Evolutionary conservation across 2,113 vertebrate species (phyloP).

Genomic region (Carassius gibelio): DNA sequence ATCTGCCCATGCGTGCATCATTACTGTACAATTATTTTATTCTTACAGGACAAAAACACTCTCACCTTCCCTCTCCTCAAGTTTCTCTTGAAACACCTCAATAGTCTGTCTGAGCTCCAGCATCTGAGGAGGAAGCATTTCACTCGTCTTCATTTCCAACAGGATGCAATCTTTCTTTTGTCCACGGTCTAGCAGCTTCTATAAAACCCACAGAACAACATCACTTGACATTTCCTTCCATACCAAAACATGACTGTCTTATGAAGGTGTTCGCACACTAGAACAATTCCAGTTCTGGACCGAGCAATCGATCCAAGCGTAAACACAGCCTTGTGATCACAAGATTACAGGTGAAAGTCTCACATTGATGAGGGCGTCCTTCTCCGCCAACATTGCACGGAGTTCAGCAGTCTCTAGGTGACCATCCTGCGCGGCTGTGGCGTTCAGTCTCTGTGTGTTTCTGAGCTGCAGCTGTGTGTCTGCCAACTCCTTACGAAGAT

Average conservation of each 20-base stretch:
- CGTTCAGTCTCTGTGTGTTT: constrained; percentile 65
- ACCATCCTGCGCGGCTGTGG: constrained; percentile 65
- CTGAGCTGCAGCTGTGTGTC: constrained; percentile 69
- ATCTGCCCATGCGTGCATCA: neutral
- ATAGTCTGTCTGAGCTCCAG: constrained; percentile 77
- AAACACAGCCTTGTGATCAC: neutral
- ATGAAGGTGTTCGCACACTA: neutral
- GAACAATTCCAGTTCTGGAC: neutral
- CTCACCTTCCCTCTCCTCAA: constrained; percentile 75
- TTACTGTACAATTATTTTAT: neutral
- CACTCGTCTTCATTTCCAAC: constrained; percentile 63
- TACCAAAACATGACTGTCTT: neutral
- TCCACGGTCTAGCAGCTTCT: constrained; percentile 75
- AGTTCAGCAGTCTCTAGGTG: constrained; percentile 70
- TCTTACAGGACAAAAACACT: neutral
- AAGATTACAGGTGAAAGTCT: constrained; percentile 43
- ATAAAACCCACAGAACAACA: constrained; percentile 38
- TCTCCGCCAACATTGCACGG: constrained; percentile 68
- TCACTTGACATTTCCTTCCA: neutral
- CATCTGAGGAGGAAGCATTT: constrained; percentile 61
- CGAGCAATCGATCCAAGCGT: neutral
- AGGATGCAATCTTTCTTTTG: constrained; percentile 71
- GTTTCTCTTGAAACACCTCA: constrained; percentile 74
- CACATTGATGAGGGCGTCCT: constrained; percentile 76
- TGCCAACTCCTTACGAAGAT: constrained; percentile 71